These are phyloP conservation scores for Scartelaos histophorus DNA, from an alignment of 2,113 vertebrate species.

Conservation along the genomic window DNA sequence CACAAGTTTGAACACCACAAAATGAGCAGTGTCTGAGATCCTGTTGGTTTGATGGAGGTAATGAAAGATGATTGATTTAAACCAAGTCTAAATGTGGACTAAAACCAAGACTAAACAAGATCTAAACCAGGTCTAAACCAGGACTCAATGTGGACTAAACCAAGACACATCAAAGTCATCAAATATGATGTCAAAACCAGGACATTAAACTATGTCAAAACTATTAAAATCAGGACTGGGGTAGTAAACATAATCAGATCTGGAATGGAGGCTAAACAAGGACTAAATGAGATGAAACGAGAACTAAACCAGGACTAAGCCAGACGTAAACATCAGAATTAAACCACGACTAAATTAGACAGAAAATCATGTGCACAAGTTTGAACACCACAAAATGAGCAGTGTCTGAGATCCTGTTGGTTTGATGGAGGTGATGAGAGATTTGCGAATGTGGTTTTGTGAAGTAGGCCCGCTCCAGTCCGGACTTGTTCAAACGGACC, in stretches of 20 bases:
- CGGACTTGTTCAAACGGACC: slow-evolving; percentile 9
- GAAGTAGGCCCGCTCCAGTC: slow-evolving; percentile 24
- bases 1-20: not conserved
- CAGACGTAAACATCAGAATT: not conserved
- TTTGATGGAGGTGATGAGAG: not conserved
- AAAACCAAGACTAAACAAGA: not conserved
- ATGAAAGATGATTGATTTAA: no score
- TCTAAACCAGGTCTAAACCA: not conserved
- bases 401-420: not conserved
- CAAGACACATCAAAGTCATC: no score
- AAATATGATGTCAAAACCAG: no score
- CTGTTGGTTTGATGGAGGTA: not conserved
- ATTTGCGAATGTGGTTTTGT: slow-evolving; percentile 10
- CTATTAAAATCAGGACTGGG: no score
- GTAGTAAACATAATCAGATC: no score
- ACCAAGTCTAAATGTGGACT: not conserved
- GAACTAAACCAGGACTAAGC: not conserved
- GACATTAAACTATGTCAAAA: no score
- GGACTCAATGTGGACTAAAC: no score
- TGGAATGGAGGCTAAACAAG: no score
- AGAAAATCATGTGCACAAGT: not conserved
- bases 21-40: not conserved
- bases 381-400: not conserved
- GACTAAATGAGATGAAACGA: not conserved
- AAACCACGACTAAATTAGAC: not conserved